These are phyloP conservation scores for Pachycephus smyrnensis DNA, from an alignment of 2,888 invertebrate species.

Conservation along the genomic window DNA sequence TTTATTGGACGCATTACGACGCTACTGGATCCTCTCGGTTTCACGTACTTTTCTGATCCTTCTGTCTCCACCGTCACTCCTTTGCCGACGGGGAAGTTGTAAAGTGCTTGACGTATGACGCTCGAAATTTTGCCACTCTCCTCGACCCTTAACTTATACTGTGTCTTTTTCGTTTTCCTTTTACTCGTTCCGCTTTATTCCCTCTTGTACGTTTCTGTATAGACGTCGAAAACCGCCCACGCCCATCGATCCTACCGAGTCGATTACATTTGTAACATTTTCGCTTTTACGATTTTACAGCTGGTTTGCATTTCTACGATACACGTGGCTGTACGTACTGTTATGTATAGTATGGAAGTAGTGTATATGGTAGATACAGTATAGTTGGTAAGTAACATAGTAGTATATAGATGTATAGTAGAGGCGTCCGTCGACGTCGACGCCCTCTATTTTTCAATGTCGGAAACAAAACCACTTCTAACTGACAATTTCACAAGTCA, in stretches of 20 bases:
- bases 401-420: not conserved
- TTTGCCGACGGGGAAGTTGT: constrained; percentile 28
- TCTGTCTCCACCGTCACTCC: constrained; percentile 23
- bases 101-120: constrained; percentile 44
- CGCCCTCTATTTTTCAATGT: not conserved
- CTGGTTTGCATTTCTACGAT: constrained; percentile 48
- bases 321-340: not conserved
- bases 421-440: not conserved
- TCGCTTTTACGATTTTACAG: constrained; percentile 56
- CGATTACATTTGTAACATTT: constrained; percentile 50
- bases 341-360: not conserved
- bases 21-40: not conserved
- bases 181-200: constrained; percentile 7
- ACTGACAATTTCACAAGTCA: not conserved
- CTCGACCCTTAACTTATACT: not conserved
- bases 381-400: not conserved
- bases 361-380: not conserved
- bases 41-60: constrained; percentile 15
- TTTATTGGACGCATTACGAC: not conserved
- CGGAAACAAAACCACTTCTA: not conserved
- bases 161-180: constrained; percentile 18
- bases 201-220: not conserved
- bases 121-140: not conserved
- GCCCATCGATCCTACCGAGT: constrained; percentile 9
- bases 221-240: not conserved